Conservation (phyloP, 2,888 invertebrate species). For the Epinotia bilunana region DNA sequence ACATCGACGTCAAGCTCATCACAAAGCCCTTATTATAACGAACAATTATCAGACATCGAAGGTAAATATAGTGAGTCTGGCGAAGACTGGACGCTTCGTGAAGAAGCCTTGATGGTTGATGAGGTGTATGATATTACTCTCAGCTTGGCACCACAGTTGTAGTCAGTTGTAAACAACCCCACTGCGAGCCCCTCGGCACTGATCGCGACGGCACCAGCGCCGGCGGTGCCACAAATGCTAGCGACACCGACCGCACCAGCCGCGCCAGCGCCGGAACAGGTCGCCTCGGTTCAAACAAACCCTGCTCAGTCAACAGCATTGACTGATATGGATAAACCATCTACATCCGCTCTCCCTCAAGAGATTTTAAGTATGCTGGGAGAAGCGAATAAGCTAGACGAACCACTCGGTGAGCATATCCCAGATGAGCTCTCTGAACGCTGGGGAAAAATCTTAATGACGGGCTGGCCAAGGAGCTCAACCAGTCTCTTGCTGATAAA, state of each 20-base stretch:
- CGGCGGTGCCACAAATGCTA: not conserved
- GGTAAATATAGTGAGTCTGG: no score
- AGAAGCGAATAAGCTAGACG: not conserved
- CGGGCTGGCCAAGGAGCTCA: slow-evolving; percentile 14
- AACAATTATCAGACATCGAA: no score
- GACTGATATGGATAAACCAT: not conserved
- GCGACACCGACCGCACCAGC: not conserved
- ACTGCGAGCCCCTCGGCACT: not conserved
- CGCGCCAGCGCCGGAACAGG: not conserved
- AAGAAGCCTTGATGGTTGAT: no score
- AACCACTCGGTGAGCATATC: not conserved
- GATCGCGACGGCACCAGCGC: not conserved
- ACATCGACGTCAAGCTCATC: no score
- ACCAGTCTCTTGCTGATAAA: slow-evolving; percentile 5
- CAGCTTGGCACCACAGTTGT: no score
- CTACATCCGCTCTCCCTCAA: not conserved
- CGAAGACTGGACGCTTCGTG: no score
- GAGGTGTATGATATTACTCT: no score
- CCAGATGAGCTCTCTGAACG: not conserved
- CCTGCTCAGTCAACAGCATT: not conserved
- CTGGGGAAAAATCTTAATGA: not conserved
- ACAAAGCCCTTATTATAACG: no score
- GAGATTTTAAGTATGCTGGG: not conserved
- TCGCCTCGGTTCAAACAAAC: not conserved
- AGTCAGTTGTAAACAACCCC: no score